Base-by-base conservation (phyloP, 2,797 vertebrate genomes). In the Dipus sagitta region DNA sequence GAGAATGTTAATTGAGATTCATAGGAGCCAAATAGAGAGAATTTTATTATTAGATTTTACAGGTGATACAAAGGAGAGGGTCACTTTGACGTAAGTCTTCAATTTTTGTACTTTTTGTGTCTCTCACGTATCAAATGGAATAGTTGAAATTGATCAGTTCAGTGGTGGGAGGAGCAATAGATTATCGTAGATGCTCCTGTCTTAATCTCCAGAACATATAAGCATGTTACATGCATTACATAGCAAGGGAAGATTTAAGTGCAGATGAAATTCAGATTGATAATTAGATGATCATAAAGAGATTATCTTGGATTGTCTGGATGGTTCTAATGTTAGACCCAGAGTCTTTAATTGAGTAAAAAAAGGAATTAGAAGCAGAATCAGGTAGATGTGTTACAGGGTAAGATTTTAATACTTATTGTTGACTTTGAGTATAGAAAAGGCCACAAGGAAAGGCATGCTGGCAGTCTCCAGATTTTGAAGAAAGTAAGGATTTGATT, bases 41-140 rank as follows among this genome's bases (percentile, higher is more conserved):
- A 71, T 85, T 67, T 64, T 30, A 71, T 65, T 68, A 80, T 82
- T 88, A 67, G 24, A 91, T 90, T 92, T 94, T 18, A 52, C 68
- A 38, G 9, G 14, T 77, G 18, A 88, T 42, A 21, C 60, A 79
- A 76, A 54, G 5, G 38, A 30, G 47, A 76, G 10, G 4, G 1
- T 62, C 81, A 70, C 17, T 76, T 74, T 89, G 84, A 94, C 18
- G 12, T 12, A 52, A 12, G 2, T 93, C 11, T 74, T 77, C 42
- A 52, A 82, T 3, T 75, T 67, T 67, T 93, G n/a, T 80, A 3
- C 30, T 18, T 78, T 28, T 92, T 74, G 90, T 75, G 60, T 47
- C 15, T 95, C 15, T 95, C 23, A 52, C 84, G 58, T 85, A 20
- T 30, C 54, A 78, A 85, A 47, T 70, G 3, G 94, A 86, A 65